Conservation (phyloP, 2,888 invertebrate genomes). For the Crematogaster levior region DNA sequence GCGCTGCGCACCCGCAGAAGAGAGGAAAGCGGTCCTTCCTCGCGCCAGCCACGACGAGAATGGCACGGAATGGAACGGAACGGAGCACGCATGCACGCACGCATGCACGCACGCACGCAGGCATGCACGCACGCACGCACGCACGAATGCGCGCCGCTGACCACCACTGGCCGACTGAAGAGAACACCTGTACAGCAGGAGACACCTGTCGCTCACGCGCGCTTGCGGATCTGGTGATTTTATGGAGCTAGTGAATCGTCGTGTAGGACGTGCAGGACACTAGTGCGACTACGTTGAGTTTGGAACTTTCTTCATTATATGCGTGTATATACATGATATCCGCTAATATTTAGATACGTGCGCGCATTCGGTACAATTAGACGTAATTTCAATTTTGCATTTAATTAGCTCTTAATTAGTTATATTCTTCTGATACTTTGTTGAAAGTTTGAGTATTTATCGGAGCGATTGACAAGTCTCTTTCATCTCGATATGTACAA, state of each 20-base stretch:
- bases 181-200: slow-evolving; percentile 70
- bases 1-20: background rate
- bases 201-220: slow-evolving; percentile 67
- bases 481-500: background rate
- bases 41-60: background rate
- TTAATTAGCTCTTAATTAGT: background rate
- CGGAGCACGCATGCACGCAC: slow-evolving; percentile 40
- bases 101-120: slow-evolving; percentile 43
- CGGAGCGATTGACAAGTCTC: background rate
- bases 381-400: background rate
- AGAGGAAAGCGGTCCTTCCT: background rate
- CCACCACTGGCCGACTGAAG: slow-evolving; percentile 69
- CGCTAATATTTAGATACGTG: background rate
- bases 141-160: slow-evolving; percentile 71
- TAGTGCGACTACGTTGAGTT: background rate
- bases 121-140: slow-evolving; percentile 55
- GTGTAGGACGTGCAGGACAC: background rate
- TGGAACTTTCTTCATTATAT: background rate
- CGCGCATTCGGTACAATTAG: background rate
- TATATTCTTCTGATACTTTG: background rate
- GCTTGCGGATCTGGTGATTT: slow-evolving; percentile 59
- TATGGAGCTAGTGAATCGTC: slow-evolving; percentile 60
- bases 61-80: slow-evolving; percentile 18
- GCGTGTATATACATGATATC: background rate
- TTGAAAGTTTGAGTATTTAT: background rate